Conservation (phyloP, 2,888 invertebrate species). For the Lottia gigantea region DNA sequence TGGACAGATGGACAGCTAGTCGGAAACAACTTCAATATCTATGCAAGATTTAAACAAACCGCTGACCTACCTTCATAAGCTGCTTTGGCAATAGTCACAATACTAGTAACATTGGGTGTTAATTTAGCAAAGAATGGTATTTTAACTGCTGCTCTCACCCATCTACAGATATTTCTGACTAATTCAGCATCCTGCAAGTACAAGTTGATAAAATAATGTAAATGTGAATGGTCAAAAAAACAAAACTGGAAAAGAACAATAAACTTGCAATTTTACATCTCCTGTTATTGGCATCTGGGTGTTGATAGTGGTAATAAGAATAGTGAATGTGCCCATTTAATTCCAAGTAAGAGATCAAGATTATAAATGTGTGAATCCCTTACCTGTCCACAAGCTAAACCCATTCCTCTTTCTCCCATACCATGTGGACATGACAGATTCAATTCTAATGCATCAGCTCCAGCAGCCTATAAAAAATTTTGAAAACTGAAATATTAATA, state of each 20-base stretch:
- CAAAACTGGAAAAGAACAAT: background rate
- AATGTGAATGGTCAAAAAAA: background rate
- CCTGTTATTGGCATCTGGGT: too few species aligned
- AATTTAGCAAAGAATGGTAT: slow-evolving; percentile 98
- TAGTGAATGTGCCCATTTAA: too few species aligned
- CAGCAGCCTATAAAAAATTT: slow-evolving; percentile 71
- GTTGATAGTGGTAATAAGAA: too few species aligned
- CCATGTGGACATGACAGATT: slow-evolving; percentile 99
- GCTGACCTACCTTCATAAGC: slow-evolving; percentile 80
- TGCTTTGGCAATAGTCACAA: slow-evolving; percentile 87
- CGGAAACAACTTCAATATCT: too few species aligned
- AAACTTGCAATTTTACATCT: too few species aligned
- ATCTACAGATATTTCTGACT: slow-evolving; percentile 88
- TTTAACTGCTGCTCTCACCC: slow-evolving; percentile 87
- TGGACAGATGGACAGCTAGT: too few species aligned
- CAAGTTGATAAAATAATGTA: background rate
- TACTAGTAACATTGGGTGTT: slow-evolving; percentile 97
- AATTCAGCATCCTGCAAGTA: slow-evolving; percentile 81
- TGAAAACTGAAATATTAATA: background rate
- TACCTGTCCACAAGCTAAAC: slow-evolving; percentile 96
- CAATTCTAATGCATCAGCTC: slow-evolving; percentile 93
- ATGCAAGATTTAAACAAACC: background rate
- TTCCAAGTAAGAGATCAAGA: too few species aligned
- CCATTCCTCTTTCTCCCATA: slow-evolving; percentile 99
- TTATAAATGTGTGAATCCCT: slow-evolving; percentile 11